Percentiles rank a stretch among this genome's conserved stretches.
Evolutionary conservation across 2,888 invertebrate genomes (phyloP).

Genomic region (Scaptomyza reducta): DNA sequence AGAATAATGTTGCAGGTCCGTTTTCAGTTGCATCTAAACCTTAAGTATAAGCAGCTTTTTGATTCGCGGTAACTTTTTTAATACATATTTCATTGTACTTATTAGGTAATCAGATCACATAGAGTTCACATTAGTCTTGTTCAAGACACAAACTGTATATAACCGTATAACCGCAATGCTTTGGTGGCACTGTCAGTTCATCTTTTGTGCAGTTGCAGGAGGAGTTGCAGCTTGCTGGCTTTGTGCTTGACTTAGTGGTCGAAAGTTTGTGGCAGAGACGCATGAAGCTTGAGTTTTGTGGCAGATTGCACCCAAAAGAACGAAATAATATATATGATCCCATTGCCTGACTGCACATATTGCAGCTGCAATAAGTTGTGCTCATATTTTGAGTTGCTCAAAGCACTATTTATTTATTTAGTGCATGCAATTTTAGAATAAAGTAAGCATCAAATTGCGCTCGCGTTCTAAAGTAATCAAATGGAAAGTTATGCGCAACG

Average conservation of each 20-base stretch:
- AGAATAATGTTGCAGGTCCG: too few species aligned
- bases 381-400: slow-evolving; percentile 15
- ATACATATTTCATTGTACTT: not conserved
- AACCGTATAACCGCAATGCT: slow-evolving; percentile 1
- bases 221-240: not conserved
- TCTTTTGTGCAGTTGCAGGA: slow-evolving; percentile 40
- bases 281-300: slow-evolving; percentile 32
- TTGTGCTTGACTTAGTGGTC: slow-evolving; percentile 57
- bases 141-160: slow-evolving; percentile 8
- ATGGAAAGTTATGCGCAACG: not conserved
- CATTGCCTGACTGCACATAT: slow-evolving; percentile 12
- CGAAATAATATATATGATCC: slow-evolving; percentile 45
- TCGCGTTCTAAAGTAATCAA: too few species aligned
- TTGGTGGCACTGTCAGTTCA: slow-evolving; percentile 51
- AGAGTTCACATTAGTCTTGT: slow-evolving; percentile 31
- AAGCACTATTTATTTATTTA: slow-evolving; percentile 26
- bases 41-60: not conserved
- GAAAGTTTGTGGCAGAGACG: slow-evolving; percentile 41
- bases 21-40: too few species aligned
- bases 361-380: slow-evolving; percentile 22
- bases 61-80: not conserved
- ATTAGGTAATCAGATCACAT: slow-evolving; percentile 21
- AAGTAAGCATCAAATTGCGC: too few species aligned
- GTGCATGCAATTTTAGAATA: not conserved
- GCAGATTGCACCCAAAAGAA: slow-evolving; percentile 51